Percentiles rank a stretch among this genome's conserved stretches.
These are phyloP conservation scores for Hemistola chrysoprasaria DNA, from an alignment of 2,888 invertebrate genomes.

Conservation along the genomic window DNA sequence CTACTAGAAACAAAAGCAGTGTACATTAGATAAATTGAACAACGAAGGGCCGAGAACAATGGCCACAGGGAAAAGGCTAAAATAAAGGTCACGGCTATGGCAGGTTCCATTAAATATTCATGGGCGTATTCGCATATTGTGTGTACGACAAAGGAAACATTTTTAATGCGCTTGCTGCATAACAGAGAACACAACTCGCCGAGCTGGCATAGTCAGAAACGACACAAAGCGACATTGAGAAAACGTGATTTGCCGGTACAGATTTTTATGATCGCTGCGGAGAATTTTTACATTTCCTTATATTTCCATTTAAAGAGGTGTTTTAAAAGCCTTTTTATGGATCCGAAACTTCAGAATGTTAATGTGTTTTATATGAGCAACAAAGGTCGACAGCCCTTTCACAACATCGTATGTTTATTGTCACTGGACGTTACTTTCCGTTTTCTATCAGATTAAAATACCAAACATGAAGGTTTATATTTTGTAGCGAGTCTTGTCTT, in stretches of 20 bases:
- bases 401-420: constrained; percentile 10
- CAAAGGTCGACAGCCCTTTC: constrained; percentile 25
- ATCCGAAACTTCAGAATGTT: constrained; percentile 24
- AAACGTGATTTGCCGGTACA: constrained; percentile 45
- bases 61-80: constrained; percentile 60
- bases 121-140: constrained; percentile 61
- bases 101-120: constrained; percentile 69
- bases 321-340: constrained; percentile 33
- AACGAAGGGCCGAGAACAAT: constrained; percentile 55
- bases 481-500: too few relatives aligned
- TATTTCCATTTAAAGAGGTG: constrained; percentile 29
- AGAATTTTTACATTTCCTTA: constrained; percentile 30
- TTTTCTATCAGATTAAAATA: not conserved
- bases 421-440: constrained; percentile 4
- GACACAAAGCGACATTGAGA: constrained; percentile 49
- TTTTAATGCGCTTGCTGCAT: constrained; percentile 48
- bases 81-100: constrained; percentile 68
- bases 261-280: constrained; percentile 33
- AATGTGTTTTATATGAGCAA: constrained; percentile 18
- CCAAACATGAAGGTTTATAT: too few relatives aligned
- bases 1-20: constrained; percentile 50
- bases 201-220: constrained; percentile 39
- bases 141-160: constrained; percentile 55
- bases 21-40: constrained; percentile 57
- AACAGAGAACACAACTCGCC: constrained; percentile 36